Percentiles rank a stretch among this genome's conserved stretches.
Evolutionary conservation across 2,113 vertebrate species (phyloP).

Genomic region (Phrynosoma platyrhinos): DNA sequence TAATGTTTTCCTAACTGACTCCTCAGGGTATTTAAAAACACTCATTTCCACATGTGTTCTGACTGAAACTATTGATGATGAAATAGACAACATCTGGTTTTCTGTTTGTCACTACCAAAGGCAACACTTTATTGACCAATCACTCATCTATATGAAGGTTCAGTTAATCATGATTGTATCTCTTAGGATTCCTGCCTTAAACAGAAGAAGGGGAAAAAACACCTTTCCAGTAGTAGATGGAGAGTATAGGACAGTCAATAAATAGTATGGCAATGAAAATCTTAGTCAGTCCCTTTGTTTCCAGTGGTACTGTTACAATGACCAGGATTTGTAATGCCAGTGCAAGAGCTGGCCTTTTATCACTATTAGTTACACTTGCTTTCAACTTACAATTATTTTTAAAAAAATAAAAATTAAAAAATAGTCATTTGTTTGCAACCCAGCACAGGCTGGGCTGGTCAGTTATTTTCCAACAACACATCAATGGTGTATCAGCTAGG

Average conservation of each 20-base stretch:
- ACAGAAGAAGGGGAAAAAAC: neutral
- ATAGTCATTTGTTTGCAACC: too few relatives aligned
- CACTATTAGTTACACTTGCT: neutral
- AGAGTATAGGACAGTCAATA: constrained; percentile 9
- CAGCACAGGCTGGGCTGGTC: too few relatives aligned
- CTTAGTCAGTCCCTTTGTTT: neutral
- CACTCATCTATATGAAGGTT: constrained; percentile 24
- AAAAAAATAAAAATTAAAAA: neutral
- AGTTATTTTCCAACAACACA: neutral
- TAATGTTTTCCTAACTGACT: constrained; percentile 34
- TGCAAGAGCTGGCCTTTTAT: neutral
- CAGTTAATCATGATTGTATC: constrained; percentile 31
- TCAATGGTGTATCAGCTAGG: neutral
- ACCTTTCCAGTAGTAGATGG: constrained; percentile 12
- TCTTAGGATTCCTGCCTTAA: constrained; percentile 30
- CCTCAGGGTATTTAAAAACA: constrained; percentile 2
- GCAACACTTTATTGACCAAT: constrained; percentile 31
- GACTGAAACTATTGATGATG: constrained; percentile 6
- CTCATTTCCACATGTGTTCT: constrained; percentile 11
- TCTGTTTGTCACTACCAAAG: constrained; percentile 27
- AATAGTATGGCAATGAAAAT: constrained; percentile 13
- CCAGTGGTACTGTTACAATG: neutral
- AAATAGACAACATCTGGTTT: constrained; percentile 35
- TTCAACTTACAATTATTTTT: neutral
- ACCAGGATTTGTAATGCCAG: neutral